Evolutionary conservation across 2,888 invertebrate species (phyloP).

Genomic region (Eupithecia dodoneata): DNA sequence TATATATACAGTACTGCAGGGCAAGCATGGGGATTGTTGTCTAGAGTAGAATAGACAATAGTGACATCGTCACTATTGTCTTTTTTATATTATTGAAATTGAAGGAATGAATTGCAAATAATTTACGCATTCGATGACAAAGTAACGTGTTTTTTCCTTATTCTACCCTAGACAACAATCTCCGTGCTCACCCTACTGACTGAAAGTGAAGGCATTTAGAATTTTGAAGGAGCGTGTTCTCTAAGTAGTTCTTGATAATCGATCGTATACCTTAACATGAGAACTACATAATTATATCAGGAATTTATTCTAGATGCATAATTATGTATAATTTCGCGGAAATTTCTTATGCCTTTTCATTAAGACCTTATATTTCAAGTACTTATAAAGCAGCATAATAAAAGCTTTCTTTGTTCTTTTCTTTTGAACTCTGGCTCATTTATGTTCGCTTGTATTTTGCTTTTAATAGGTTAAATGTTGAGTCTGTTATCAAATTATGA

Average conservation of each 20-base stretch:
- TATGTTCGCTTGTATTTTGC: constrained; percentile 16
- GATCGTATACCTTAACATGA: background rate
- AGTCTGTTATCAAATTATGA: too few species aligned
- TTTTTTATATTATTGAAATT: too few species aligned
- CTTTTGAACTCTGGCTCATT: constrained; percentile 4
- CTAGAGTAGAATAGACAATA: too few species aligned
- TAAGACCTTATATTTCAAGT: constrained; percentile 14
- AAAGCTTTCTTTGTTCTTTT: constrained; percentile 18
- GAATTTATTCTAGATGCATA: background rate
- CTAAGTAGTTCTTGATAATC: background rate
- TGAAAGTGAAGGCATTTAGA: too few species aligned
- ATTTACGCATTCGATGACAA: too few species aligned
- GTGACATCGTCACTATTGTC: too few species aligned
- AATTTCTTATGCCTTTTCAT: constrained; percentile 15
- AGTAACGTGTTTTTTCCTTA: too few species aligned
- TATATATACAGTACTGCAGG: too few species aligned
- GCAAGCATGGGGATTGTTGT: too few species aligned
- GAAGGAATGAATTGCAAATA: too few species aligned
- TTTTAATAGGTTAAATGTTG: constrained; percentile 10
- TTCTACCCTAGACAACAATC: too few species aligned
- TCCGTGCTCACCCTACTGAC: too few species aligned
- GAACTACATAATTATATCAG: background rate
- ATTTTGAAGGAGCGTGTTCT: background rate
- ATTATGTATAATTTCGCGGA: constrained; percentile 9
- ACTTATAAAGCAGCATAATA: constrained; percentile 5